Percentiles rank a stretch among this genome's conserved stretches.
Evolutionary conservation across 2,113 vertebrate genomes (phyloP).

Genomic region (Carollia perspicillata): DNA sequence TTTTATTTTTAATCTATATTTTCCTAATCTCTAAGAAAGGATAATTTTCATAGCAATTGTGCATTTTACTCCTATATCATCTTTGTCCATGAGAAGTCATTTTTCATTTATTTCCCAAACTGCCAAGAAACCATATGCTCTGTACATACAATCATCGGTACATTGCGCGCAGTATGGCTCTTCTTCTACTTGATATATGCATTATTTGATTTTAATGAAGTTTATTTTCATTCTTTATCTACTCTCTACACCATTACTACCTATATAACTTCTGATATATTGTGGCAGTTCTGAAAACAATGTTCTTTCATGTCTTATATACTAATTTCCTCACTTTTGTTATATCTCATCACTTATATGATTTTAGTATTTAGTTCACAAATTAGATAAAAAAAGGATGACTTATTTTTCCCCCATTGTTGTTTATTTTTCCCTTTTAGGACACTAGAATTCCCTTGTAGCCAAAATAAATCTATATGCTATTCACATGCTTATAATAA

Average conservation of each 20-base stretch:
- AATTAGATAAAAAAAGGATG: conserved; percentile 15
- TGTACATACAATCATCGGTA: neutral
- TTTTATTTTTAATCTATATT: conserved; percentile 7
- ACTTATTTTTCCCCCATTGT: conserved; percentile 1
- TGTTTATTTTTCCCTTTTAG: neutral
- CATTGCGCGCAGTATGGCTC: neutral
- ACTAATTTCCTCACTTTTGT: neutral
- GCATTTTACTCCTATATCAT: neutral
- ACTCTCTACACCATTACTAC: neutral
- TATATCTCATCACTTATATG: neutral
- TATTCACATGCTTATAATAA: neutral
- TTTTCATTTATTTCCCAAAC: conserved; percentile 41
- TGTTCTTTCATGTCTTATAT: neutral
- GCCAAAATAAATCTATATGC: neutral
- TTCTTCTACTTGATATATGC: neutral
- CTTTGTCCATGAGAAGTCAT: neutral
- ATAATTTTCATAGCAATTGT: neutral
- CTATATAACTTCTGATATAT: neutral
- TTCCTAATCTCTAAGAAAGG: neutral
- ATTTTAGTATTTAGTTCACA: neutral
- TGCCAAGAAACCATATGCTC: neutral
- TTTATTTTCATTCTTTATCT: neutral
- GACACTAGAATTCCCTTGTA: neutral
- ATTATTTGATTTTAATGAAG: neutral
- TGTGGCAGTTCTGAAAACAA: neutral